These are phyloP conservation scores for Drosophila eugracilis DNA, from an alignment of 1,140 invertebrate genomes.

Conservation along the genomic window DNA sequence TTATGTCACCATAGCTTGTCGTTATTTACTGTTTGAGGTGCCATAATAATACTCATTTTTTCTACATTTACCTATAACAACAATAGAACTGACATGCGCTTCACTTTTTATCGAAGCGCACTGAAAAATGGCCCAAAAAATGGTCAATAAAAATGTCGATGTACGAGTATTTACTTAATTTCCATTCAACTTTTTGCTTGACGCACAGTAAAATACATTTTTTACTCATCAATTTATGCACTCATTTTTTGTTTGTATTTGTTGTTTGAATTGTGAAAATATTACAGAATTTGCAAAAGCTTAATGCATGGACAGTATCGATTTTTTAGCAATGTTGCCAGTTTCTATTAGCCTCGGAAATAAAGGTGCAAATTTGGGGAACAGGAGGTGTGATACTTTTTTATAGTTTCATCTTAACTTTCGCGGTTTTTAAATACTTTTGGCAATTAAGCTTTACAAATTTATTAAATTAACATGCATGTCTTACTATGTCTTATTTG, in stretches of 20 bases:
- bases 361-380: background rate
- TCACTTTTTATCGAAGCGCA: background rate
- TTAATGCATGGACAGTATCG: background rate
- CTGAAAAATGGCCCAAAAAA: conserved; percentile 35
- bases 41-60: background rate
- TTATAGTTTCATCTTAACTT: background rate
- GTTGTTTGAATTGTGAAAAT: conserved; percentile 26
- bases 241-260: conserved; percentile 28
- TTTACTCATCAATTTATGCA: conserved; percentile 36
- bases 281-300: conserved; percentile 30
- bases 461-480: background rate
- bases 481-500: too few species aligned
- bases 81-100: background rate
- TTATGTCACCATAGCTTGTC: background rate
- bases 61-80: too few species aligned
- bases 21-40: background rate
- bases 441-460: too few species aligned
- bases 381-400: background rate
- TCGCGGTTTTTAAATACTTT: background rate
- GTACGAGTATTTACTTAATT: conserved; percentile 67
- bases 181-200: conserved; percentile 56
- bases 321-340: background rate
- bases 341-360: conserved; percentile 5
- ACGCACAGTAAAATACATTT: conserved; percentile 53
- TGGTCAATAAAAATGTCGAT: conserved; percentile 58